Evolutionary conservation across 2,113 vertebrate species (phyloP), one percentile per base, ranked within the genome.

Genomic region (Nothocercus julius): DNA sequence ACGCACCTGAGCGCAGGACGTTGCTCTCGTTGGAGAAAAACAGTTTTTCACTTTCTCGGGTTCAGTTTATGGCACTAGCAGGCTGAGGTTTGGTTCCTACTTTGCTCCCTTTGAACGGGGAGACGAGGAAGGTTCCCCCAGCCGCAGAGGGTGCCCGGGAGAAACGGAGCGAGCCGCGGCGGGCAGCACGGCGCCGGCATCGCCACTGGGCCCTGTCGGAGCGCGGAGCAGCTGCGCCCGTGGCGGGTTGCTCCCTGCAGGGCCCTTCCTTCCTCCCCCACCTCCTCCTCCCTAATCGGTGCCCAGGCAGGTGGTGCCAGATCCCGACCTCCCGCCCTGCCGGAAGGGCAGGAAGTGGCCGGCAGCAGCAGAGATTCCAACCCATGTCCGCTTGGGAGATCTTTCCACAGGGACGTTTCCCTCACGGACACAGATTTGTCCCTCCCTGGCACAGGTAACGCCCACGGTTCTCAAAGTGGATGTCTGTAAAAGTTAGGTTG

Each of bases 241-340:
- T 90, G 69, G 84, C 80, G 67, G 11, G 42, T 94, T 92, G 87
- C 87, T 85, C 64, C 14, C 14, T 49, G 82, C 89, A 67, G 75
- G 64, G 45, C 81, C 68, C 36, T 93, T 96, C 82, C 92, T 96
- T 91, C 85, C 87, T 86, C 58, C 67, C 72, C 47, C 14, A 10
- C 47, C 47, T 22, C 44, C 54, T 30, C 49, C 70, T 85, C 40
- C 76, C 77, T 24, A 53, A 73, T 80, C 89, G 28, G n/a, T 49
- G 45, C 82, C 51, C 74, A 51, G 82, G 9, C 85, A 85, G 70
- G 63, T 85, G 85, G 63, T 45, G 64, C 79, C 5, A 3, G 54
- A 74, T 73, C 49, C 67, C 45, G 49, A 8, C 40, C 72, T 91
- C 75, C 54, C 53, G 53, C 59, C 28, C 79, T 67, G 59, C 68